Evolutionary conservation across 1,140 invertebrate species (phyloP), one percentile per base, ranked within the genome.

Genomic region (Zaprionus ghesquierei): DNA sequence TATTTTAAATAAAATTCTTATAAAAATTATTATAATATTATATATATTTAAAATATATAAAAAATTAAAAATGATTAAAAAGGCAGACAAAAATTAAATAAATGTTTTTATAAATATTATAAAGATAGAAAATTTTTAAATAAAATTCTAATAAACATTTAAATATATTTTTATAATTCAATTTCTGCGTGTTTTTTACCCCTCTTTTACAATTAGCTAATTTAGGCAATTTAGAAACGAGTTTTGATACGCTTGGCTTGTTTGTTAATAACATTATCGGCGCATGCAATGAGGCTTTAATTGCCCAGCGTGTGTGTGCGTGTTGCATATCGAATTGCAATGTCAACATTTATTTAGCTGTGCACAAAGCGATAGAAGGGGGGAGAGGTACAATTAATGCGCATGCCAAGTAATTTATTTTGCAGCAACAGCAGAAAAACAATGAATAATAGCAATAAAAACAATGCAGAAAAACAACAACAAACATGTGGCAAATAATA

Each of bases 271-370:
- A 55, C 51, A 65, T 65, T 35, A 53, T 54, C 20, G 23, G 18
- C 12, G 18, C 58, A 60, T 49, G 69, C n/a, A n/a, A 50, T 63
- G 69, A 23, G 22, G 31, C 50, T 44, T 62, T 62, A 61, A 69
- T 73, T 62, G 56, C n/a, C n/a, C n/a, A n/a, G n/a, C n/a, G n/a
- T n/a, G 50, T 50, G 56, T 69, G 18, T 20, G 31, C 41, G 23
- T 55, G 64, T 33, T 69, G 51, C 56, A 59, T 75, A 69, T 70
- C 53, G 44, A 59, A 75, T 75, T 75, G 59, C 58, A 70, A 64
- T 75, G 72, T 75, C 72, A 75, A 75, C 72, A 75, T 75, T 75
- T 75, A 56, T 54, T 75, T 75, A 70, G 41, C 53, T 70, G 72
- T 49, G 54, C 54, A 70, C 44, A 74, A 44, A 55, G 8, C 18